Conservation (phyloP, 2,797 vertebrate genomes). For the Melanogrammus aeglefinus region DNA sequence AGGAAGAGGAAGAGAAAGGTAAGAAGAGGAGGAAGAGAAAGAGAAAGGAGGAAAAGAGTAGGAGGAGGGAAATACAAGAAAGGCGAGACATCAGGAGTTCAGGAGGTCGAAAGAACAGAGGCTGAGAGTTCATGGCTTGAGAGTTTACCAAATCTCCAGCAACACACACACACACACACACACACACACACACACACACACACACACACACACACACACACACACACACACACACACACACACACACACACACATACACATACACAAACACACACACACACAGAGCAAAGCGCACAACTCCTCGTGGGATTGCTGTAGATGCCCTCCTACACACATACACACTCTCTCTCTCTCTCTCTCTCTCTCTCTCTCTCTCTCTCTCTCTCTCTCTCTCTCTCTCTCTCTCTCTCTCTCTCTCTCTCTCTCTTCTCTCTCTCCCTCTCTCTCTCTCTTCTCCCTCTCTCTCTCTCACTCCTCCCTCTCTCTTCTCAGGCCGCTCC, state of each 20-base stretch:
- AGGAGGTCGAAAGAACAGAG: neutral
- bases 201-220: conserved; percentile 11
- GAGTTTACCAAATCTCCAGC: neutral
- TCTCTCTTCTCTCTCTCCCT: conserved; percentile 62
- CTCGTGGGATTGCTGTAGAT: neutral
- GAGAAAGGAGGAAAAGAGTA: too few species aligned
- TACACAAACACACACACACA: conserved; percentile 1
- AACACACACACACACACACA: conserved; percentile 7
- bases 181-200: neutral
- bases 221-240: conserved; percentile 8
- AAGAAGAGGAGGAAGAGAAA: too few species aligned
- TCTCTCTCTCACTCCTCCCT: conserved; percentile 42
- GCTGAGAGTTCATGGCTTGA: neutral
- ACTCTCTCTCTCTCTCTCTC: conserved; percentile 82
- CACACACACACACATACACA: conserved; percentile 4
- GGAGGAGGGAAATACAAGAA: neutral
- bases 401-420: too few species aligned
- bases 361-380: conserved; percentile 83
- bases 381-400: too few species aligned
- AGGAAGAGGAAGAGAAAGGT: neutral
- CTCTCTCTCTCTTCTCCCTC: conserved; percentile 85
- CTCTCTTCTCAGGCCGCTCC: too few species aligned
- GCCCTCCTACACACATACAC: neutral
- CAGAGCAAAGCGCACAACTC: neutral
- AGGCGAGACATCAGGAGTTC: neutral